Evolutionary conservation across 2,888 invertebrate species (phyloP), one percentile per base, ranked within the genome.

Genomic region (Cynaeus angustus): DNA sequence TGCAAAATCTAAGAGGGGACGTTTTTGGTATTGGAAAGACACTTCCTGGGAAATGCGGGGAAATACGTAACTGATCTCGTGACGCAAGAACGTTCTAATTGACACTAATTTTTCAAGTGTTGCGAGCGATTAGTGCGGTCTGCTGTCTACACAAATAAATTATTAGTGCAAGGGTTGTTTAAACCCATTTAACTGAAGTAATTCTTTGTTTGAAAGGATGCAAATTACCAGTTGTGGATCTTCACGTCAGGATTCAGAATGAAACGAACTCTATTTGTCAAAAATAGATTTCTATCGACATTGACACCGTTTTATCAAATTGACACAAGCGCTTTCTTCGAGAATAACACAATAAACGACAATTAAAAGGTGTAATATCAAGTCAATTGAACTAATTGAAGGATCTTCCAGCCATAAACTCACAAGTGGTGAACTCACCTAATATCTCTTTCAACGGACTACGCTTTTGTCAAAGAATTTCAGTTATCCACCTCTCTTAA

Each of bases 341-440:
- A 21, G 21, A 21, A 33, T 33, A 33, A 33, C 33, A 33, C 33
- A 33, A 33, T 33, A 33, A 46, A 6, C 4, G 16, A 46, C 46
- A 46, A 46, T 46, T 46, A 16, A 46, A 46, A 46, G 46, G 46
- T 46, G 46, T 46, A 16, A 5, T 14, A 46, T 8, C 46, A n/a
- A 33, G 33, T 33, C 33, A 33, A 33, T 33, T 33, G 33, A 33
- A n/a, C 33, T n/a, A 33, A 33, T 33, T 33, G 33, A 33, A 33
- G 33, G 9, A 7, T 33, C 33, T 33, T 33, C 33, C 33, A 33
- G n/a, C 33, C 7, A n/a, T 33, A n/a, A 33, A 33, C 3, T 33
- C 33, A 33, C 33, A 33, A 33, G 7, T n/a, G 33, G 7, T 6
- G 33, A 33, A 33, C 33, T 33, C 33, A 33, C 33, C 33, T n/a